These are phyloP conservation scores for Apantesis nais DNA, from an alignment of 2,888 invertebrate genomes.

Conservation along the genomic window DNA sequence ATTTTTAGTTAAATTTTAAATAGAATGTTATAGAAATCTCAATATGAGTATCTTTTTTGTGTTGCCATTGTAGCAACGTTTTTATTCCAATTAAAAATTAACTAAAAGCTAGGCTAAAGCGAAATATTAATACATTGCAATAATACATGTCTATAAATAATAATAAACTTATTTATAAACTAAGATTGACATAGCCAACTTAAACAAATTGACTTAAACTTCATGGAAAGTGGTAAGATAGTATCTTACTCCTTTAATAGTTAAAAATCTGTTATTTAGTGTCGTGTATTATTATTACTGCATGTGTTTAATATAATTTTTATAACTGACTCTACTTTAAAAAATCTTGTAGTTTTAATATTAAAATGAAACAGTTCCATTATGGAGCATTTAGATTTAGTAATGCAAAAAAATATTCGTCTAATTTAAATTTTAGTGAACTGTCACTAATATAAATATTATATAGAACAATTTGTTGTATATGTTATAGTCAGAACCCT, in stretches of 20 bases:
- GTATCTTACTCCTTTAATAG: no score
- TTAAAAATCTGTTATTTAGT: background rate
- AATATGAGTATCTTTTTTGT: background rate
- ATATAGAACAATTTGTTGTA: conserved; percentile 10
- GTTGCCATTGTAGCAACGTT: background rate
- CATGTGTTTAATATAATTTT: conserved; percentile 18
- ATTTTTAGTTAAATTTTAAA: conserved; percentile 14
- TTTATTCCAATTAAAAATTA: conserved; percentile 15
- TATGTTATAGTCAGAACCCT: background rate
- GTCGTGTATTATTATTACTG: conserved; percentile 6
- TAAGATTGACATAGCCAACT: background rate
- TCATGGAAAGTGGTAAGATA: background rate
- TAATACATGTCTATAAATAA: background rate
- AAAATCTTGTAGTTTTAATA: conserved; percentile 27
- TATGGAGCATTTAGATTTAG: conserved; percentile 32
- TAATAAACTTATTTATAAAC: background rate
- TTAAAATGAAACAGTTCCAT: conserved; percentile 8
- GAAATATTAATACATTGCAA: conserved; percentile 11
- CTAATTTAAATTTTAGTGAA: conserved; percentile 15
- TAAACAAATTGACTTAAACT: background rate
- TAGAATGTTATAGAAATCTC: background rate
- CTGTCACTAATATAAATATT: conserved; percentile 9
- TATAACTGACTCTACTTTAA: conserved; percentile 22
- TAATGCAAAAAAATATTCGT: conserved; percentile 9
- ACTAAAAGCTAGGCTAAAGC: background rate